Conservation (phyloP, 2,113 vertebrate genomes). For the Himantopus leucocephalus region DNA sequence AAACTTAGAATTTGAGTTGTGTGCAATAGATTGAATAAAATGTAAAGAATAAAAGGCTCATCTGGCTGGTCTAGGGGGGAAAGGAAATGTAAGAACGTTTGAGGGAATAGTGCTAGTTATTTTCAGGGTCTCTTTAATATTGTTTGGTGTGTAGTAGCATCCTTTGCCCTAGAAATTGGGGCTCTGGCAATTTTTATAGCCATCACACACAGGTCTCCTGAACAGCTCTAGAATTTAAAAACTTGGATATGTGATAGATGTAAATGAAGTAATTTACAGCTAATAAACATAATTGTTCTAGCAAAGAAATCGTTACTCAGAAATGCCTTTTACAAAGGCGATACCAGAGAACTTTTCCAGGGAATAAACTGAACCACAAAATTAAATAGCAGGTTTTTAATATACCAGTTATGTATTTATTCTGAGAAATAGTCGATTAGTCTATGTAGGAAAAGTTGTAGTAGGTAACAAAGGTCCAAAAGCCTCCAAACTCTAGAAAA, state of each 20-base stretch:
- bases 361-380: background rate
- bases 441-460: background rate
- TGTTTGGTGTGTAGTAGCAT: background rate
- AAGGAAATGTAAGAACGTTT: background rate
- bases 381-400: background rate
- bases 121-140: background rate
- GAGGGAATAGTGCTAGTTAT: background rate
- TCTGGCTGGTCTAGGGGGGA: background rate
- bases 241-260: background rate
- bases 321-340: background rate
- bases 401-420: background rate
- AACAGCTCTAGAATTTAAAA: background rate
- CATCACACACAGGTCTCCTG: background rate
- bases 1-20: background rate
- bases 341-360: background rate
- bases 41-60: background rate
- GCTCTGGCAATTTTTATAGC: background rate
- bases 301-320: background rate
- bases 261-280: background rate
- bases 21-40: background rate
- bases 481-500: background rate
- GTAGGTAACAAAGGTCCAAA: background rate
- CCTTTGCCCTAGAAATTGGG: background rate
- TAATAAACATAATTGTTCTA: background rate
- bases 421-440: background rate